These are phyloP conservation scores for Camponotus pennsylvanicus DNA, from an alignment of 1,140 invertebrate species.

Conservation along the genomic window DNA sequence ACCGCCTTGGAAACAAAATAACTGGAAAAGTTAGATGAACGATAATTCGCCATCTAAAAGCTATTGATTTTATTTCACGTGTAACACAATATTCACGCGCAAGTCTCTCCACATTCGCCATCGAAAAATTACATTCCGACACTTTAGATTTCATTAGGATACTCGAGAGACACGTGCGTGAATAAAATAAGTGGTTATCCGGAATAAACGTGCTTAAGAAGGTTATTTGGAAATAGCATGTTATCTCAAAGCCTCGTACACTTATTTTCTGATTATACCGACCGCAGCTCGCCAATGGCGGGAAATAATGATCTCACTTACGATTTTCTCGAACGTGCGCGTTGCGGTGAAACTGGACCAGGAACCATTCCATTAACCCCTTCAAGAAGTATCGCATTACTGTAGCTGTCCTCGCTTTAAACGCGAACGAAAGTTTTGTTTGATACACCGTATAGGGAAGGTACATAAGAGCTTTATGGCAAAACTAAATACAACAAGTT, in stretches of 20 bases:
- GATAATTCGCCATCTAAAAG: not conserved
- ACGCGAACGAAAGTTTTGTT: slow-evolving; percentile 44
- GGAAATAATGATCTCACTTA: slow-evolving; percentile 44
- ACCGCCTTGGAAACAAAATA: slow-evolving; percentile 5
- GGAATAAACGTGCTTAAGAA: not conserved
- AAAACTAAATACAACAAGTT: not conserved
- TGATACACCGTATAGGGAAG: slow-evolving; percentile 33
- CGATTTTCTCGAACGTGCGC: slow-evolving; percentile 42
- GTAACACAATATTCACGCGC: not conserved
- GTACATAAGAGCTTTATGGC: slow-evolving; percentile 19
- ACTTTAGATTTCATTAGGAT: not conserved
- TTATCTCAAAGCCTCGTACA: not conserved
- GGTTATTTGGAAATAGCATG: slow-evolving; percentile 8
- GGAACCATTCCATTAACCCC: slow-evolving; percentile 60
- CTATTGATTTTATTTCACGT: slow-evolving; percentile 37
- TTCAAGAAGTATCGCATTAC: slow-evolving; percentile 51
- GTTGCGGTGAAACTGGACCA: slow-evolving; percentile 49
- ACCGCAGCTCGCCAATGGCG: not conserved
- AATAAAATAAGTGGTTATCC: not conserved
- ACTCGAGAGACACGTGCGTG: not conserved
- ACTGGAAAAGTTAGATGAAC: not conserved
- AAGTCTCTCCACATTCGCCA: not conserved
- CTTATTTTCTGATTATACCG: slow-evolving; percentile 46
- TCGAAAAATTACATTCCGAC: not conserved
- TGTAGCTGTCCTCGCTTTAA: slow-evolving; percentile 37